Base-by-base conservation (phyloP, 2,797 vertebrate genomes). In the Falco biarmicus region DNA sequence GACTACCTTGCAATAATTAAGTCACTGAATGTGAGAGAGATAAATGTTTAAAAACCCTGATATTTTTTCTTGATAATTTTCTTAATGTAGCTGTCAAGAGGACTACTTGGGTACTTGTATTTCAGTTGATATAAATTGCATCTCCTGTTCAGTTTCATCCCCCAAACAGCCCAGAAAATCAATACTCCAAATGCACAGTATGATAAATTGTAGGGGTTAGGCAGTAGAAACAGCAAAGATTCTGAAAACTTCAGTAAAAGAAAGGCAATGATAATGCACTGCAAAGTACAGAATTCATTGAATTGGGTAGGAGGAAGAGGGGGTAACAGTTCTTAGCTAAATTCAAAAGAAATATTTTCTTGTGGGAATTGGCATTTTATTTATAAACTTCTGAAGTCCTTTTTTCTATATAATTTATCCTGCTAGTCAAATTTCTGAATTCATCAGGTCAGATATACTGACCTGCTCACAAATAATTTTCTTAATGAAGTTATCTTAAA, bases 401-500 rank as follows among this genome's bases (percentile, higher is more conserved):
- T 76, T 17, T 32, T 86, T 80, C 48, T 65, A 9, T 76, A 70
- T n/a, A 61, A 89, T 82, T 84, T 89, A 66, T 83, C 29, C 13
- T 87, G 29, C 15, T 93, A 81, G n/a, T 70, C 13, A 45, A 70
- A 77, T 59, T 65, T 81, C 47, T 81, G 47, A 79, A 91, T 93
- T 95, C 16, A 31, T 73, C 57, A 32, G 51, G 73, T 64, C 50
- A 64, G 75, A 83, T 73, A 82, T 64, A 93, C 26, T 81, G 84
- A 73, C 31, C 51, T 89, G 8, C 26, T 93, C 61, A 70, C 9
- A 82, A 75, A 69, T 75, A 1, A 26, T 87, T 93, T 86, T 56
- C 74, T 92, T 94, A 87, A 89, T 93, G 13, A 91, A 81, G 31
- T 78, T 79, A 57, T 59, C 59, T 87, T 87, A 61, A 78, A 91